A percentile compares a stretch with the other conserved stretches of the same genome.
phyloP scores from a whole-genome alignment of 2,113 vertebrate genomes.

The Coryphaenoides rupestris region DNA sequence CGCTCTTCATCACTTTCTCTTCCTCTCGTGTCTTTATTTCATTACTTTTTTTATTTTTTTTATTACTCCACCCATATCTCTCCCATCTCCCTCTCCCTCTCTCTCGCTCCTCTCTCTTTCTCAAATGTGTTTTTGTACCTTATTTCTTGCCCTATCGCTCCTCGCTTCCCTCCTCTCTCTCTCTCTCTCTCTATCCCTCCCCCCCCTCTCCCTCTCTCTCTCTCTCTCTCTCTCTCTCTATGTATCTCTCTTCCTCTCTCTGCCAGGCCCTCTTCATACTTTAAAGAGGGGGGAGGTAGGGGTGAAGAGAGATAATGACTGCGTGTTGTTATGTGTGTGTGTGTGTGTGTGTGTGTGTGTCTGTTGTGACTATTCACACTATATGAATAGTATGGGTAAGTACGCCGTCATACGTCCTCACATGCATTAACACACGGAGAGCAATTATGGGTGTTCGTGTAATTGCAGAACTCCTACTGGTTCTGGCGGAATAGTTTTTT shows the following conservation, averaged over 20 bases:
- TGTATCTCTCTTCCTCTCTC: not conserved
- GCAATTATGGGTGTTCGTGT: conserved; percentile 26
- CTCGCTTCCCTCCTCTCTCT: not conserved
- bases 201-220: not conserved
- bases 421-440: conserved; percentile 4
- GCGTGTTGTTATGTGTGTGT: conserved; percentile 4
- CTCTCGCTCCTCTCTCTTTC: not conserved
- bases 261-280: conserved; percentile 11
- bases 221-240: conserved; percentile 1
- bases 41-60: not conserved
- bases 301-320: too few species aligned
- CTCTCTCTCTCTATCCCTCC: not conserved
- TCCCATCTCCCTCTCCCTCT: not conserved
- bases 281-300: conserved; percentile 1
- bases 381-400: too few species aligned
- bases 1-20: conserved; percentile 31
- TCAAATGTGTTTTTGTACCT: not conserved
- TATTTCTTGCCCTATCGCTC: not conserved
- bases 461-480: conserved; percentile 25
- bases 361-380: too few species aligned
- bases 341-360: conserved; percentile 1
- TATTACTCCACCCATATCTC: not conserved
- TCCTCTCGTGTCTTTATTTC: not conserved
- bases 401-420: conserved; percentile 6
- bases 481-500: conserved; percentile 12